Evolutionary conservation across 2,113 vertebrate genomes (phyloP).

Genomic region (Bos taurus): ARS-UCD2.0 NC_037345.1:27196501-27197000

Average conservation of each 20-base stretch:
- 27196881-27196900: background rate
- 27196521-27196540: too few relatives aligned
- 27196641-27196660: too few relatives aligned
- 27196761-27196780: background rate
- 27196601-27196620: too few relatives aligned
- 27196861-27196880: background rate
- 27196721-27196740: background rate
- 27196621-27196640: too few relatives aligned
- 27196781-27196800: background rate
- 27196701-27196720: too few relatives aligned
- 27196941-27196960: background rate
- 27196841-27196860: conserved; percentile 1
- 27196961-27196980: background rate
- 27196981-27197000: background rate
- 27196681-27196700: too few relatives aligned
- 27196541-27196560: too few relatives aligned
- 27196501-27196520: background rate
- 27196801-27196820: background rate
- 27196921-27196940: background rate
- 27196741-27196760: background rate
- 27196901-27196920: background rate
- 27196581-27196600: too few relatives aligned
- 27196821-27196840: background rate
- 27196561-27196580: too few relatives aligned
- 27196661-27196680: too few relatives aligned